Evolutionary conservation across 2,113 vertebrate genomes (phyloP).

Genomic region (Sinocyclocheilus anophthalmus): DNA sequence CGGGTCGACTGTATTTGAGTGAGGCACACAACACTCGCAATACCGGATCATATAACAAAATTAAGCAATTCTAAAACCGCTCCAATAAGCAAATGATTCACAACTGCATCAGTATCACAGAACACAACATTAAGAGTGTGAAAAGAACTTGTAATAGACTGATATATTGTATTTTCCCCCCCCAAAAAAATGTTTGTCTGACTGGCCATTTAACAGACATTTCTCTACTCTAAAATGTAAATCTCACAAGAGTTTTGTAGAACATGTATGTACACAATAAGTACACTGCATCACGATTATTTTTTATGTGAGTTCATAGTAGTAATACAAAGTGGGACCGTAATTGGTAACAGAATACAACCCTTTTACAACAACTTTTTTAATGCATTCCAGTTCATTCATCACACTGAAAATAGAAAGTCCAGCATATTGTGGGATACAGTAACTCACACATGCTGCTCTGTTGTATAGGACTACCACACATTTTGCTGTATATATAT

Average conservation of each 20-base stretch:
- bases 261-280: background rate
- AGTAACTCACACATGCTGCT: background rate
- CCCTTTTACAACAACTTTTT: too few species aligned
- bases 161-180: background rate
- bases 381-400: too few species aligned
- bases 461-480: background rate
- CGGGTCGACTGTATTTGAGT: conserved; percentile 5
- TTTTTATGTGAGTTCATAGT: background rate
- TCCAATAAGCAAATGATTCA: background rate
- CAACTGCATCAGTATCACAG: background rate
- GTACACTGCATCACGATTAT: background rate
- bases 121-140: background rate
- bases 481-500: background rate
- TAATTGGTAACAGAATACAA: too few species aligned
- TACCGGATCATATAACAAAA: conserved; percentile 5
- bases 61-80: background rate
- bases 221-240: background rate
- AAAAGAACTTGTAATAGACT: background rate
- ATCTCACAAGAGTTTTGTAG: background rate
- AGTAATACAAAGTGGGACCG: too few species aligned
- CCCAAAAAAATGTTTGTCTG: background rate
- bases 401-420: too few species aligned
- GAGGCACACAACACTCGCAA: conserved; percentile 4
- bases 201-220: background rate
- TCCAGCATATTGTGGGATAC: background rate